These are phyloP conservation scores for Macropus fuliginosus DNA, from an alignment of 2,797 vertebrate genomes.

Conservation along the genomic window DNA sequence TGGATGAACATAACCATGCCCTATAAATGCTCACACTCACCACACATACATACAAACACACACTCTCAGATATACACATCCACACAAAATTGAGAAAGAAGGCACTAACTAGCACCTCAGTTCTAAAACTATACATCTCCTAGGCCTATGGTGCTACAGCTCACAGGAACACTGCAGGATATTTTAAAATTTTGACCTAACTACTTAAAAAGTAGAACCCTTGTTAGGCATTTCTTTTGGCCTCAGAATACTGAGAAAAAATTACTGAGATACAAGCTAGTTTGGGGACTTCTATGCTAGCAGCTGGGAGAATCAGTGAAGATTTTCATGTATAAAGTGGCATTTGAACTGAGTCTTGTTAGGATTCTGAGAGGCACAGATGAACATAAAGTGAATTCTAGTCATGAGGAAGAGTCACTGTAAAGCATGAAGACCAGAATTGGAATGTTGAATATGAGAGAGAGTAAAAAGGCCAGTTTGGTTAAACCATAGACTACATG, in stretches of 20 bases:
- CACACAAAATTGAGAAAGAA: background rate
- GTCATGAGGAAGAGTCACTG: background rate
- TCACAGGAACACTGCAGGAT: background rate
- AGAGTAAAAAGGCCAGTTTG: background rate
- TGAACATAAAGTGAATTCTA: background rate
- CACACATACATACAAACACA: background rate
- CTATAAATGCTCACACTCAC: background rate
- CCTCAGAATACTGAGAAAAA: background rate
- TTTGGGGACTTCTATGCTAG: background rate
- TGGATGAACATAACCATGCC: no score
- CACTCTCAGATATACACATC: background rate
- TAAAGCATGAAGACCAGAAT: background rate
- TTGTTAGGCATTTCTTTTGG: background rate
- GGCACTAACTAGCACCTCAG: background rate
- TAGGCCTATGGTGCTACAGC: background rate
- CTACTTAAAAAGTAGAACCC: background rate
- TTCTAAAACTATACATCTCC: background rate
- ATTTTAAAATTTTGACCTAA: background rate
- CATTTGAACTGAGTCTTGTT: background rate
- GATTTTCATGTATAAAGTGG: background rate
- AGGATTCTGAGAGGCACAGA: background rate
- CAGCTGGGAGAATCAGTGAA: background rate
- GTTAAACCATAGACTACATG: background rate
- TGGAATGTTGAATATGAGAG: background rate
- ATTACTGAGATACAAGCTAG: background rate